Base-by-base conservation (phyloP, 2,113 vertebrate species). In the Psilopogon haemacephalus region DNA sequence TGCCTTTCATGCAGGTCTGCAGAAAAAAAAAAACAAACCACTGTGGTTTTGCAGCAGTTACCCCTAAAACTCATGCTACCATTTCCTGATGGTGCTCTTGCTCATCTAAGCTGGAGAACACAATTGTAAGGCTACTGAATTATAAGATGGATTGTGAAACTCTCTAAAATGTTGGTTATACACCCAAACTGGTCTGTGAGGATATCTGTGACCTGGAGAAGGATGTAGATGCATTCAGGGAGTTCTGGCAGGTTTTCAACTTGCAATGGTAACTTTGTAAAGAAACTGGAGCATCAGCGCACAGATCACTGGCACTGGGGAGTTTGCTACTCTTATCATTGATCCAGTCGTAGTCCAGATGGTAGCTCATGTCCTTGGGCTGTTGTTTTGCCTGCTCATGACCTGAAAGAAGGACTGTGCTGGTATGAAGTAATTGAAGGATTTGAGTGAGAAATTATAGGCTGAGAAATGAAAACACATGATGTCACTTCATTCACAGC, bases 181-280 rank as follows among this genome's bases (percentile, higher is more conserved):
- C 6, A 72, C 19, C 15, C 68, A 63, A 12, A 63, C 1, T 15
- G 11, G 1, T 50, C 50, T n/a, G 4, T 19, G 71, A 33, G 48
- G 15, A 23, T 26, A 35, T 15, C 23, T 40, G 7, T 35, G 63
- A 27, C 32, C n/a, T 55, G 8, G 30, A 18, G 24, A 6, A 55
- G 38, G 62, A 21, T 26, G 7, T 8, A 44, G 23, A 5, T 0
- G 1, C 16, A 20, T 17, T 55, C 18, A 27, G 8, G 54, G 32
- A 7, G 65, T 89, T 70, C 75, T 85, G 63, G 55, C 15, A 69
- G 24, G 48, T 26, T 67, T 27, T 50, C 62, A 55, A 48, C 4
- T 20, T 24, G 7, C 24, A 48, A 8, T 33, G 8, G 35, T 52
- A 54, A 42, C 20, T 82, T 68, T 12, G 81, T 21, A 59, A 28